Evolutionary conservation across 2,797 vertebrate species (phyloP).

Genomic region (Cossypha niveicapilla): DNA sequence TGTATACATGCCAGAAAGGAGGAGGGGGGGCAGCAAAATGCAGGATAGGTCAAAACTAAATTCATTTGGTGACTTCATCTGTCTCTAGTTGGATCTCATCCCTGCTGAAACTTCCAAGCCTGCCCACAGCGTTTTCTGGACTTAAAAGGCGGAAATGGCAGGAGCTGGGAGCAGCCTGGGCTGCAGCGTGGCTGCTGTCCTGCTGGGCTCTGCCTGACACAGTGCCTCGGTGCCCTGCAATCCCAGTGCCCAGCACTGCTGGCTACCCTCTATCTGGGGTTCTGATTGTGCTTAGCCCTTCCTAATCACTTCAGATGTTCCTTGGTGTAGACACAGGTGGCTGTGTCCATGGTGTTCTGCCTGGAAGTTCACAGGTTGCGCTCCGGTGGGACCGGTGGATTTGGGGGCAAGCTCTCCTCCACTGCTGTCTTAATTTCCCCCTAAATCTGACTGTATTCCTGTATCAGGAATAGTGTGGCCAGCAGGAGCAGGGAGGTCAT

Average conservation of each 20-base stretch:
- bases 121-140: not conserved
- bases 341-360: accelerated
- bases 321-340: not conserved
- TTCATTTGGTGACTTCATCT: constrained; percentile 51
- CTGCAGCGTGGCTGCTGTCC: not conserved
- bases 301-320: accelerated
- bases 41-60: constrained; percentile 36
- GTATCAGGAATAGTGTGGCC: too few relatives aligned
- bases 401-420: not conserved
- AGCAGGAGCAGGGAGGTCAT: too few relatives aligned
- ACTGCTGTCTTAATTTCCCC: not conserved
- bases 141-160: constrained; percentile 24
- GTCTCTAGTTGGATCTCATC: not conserved
- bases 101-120: not conserved
- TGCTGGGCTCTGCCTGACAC: not conserved
- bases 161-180: not conserved
- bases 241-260: accelerated
- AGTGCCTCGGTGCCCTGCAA: accelerated
- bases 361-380: accelerated
- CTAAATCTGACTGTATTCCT: not conserved
- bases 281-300: not conserved
- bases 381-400: not conserved
- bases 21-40: not conserved
- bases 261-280: accelerated
- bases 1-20: not conserved